These are phyloP conservation scores for Eristalinus sepulchralis DNA, from an alignment of 2,888 invertebrate species.

Conservation along the genomic window DNA sequence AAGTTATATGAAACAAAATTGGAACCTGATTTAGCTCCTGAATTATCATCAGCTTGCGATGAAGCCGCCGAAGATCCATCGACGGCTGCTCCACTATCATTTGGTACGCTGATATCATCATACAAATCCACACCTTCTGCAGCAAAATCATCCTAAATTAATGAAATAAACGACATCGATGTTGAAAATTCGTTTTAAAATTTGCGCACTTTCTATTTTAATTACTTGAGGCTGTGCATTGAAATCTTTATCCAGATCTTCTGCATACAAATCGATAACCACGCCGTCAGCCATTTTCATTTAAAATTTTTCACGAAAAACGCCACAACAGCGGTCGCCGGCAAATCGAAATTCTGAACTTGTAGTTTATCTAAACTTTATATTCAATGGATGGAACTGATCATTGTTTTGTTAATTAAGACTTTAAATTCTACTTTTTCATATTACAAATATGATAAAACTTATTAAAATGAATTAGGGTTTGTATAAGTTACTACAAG, in stretches of 20 bases:
- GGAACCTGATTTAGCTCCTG: constrained; percentile 85
- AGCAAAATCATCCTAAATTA: constrained; percentile 79
- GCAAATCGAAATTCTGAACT: constrained; percentile 51
- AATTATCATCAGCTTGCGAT: constrained; percentile 82
- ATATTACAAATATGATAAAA: constrained; percentile 57
- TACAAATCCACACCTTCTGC: constrained; percentile 93
- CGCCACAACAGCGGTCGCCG: constrained; percentile 59
- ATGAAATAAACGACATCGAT: constrained; percentile 15
- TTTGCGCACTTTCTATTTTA: neutral
- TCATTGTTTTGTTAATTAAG: constrained; percentile 42
- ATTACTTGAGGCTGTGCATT: constrained; percentile 85
- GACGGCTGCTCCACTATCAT: constrained; percentile 87
- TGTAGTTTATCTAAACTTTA: constrained; percentile 22
- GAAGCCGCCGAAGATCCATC: constrained; percentile 81
- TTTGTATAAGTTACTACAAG: constrained; percentile 7
- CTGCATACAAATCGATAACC: constrained; percentile 98
- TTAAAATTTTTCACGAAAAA: constrained; percentile 61
- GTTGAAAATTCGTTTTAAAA: constrained; percentile 14
- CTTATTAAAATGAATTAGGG: constrained; percentile 21
- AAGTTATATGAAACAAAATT: constrained; percentile 81
- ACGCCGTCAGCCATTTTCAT: constrained; percentile 94
- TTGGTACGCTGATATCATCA: constrained; percentile 95
- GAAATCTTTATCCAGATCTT: constrained; percentile 97
- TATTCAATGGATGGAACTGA: constrained; percentile 41
- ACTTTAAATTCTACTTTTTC: constrained; percentile 44